These are phyloP conservation scores for Cremastinae sp. DNA, from an alignment of 2,888 invertebrate genomes.

Conservation along the genomic window DNA sequence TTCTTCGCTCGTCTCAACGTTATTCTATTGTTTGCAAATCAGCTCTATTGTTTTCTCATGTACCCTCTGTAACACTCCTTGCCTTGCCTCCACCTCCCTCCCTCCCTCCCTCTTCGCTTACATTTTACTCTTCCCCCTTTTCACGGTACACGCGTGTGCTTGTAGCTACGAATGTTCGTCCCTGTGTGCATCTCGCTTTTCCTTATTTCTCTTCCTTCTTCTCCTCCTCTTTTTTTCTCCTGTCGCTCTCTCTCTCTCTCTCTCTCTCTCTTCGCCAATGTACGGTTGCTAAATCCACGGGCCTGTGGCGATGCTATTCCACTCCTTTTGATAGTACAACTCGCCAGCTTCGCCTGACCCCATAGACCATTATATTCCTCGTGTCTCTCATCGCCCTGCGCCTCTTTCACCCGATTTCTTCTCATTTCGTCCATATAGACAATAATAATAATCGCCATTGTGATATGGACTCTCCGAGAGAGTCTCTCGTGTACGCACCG, in stretches of 20 bases:
- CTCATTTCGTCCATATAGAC: conserved; percentile 22
- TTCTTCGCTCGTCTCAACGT: conserved; percentile 76
- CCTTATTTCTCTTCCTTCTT: conserved; percentile 41
- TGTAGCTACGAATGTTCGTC: conserved; percentile 9
- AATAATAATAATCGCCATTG: conserved; percentile 41
- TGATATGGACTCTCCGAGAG: conserved; percentile 31
- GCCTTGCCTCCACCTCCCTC: conserved; percentile 22
- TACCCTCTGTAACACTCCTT: conserved; percentile 68
- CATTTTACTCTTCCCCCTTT: conserved; percentile 36
- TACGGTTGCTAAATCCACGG: conserved; percentile 49
- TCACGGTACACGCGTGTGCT: conserved; percentile 36
- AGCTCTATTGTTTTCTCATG: conserved; percentile 81
- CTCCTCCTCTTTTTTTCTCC: conserved; percentile 32
- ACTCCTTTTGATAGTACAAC: conserved; percentile 58
- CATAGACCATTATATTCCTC: conserved; percentile 57
- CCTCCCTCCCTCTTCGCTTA: conserved; percentile 36
- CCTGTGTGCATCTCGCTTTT: conserved; percentile 44
- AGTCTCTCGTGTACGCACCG: conserved; percentile 6
- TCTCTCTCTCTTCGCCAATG: conserved; percentile 45
- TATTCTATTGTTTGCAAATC: conserved; percentile 81
- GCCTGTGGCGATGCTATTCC: conserved; percentile 59
- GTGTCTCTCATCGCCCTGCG: conserved; percentile 23
- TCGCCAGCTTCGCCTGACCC: conserved; percentile 54
- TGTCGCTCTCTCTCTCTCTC: conserved; percentile 25
- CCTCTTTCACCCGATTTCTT: conserved; percentile 30